Conservation (phyloP, 2,888 invertebrate genomes). For the Hypomecis atomaria region DNA sequence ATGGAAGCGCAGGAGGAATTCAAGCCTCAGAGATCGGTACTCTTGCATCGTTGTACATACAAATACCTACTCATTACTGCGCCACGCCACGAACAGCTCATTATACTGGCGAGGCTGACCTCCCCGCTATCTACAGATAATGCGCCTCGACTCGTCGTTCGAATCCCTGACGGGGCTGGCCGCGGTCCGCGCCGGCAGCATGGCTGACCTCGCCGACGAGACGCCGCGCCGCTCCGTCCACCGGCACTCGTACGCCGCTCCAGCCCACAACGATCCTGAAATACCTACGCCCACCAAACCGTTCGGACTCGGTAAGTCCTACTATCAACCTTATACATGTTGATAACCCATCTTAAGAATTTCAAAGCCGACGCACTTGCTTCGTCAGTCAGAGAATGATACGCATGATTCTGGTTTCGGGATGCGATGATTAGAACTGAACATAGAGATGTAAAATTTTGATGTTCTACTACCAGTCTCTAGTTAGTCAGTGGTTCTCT, state of each 20-base stretch:
- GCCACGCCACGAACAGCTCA: background rate
- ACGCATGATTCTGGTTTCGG: background rate
- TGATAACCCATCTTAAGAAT: background rate
- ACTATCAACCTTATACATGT: background rate
- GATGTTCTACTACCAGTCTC: too few relatives aligned
- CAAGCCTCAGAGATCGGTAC: background rate
- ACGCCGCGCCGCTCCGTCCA: constrained; percentile 64
- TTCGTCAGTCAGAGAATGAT: background rate
- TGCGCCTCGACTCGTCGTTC: constrained; percentile 92
- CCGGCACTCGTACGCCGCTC: constrained; percentile 85
- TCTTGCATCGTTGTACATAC: background rate
- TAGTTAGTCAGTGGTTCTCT: too few relatives aligned
- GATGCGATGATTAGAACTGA: background rate
- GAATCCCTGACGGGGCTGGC: constrained; percentile 89
- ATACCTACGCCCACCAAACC: constrained; percentile 88
- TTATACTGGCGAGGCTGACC: constrained; percentile 1
- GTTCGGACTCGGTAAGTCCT: constrained; percentile 91
- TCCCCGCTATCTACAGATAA: constrained; percentile 83
- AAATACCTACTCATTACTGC: background rate
- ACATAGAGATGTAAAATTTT: background rate
- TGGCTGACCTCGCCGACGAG: constrained; percentile 91
- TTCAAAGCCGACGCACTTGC: background rate
- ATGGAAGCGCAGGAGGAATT: too few relatives aligned
- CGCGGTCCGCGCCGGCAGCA: constrained; percentile 91
- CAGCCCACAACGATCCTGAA: constrained; percentile 79